Percentiles rank a stretch among this genome's conserved stretches.
Evolutionary conservation across 2,113 vertebrate genomes (phyloP).

Genomic region (Corynorhinus townsendii): DNA sequence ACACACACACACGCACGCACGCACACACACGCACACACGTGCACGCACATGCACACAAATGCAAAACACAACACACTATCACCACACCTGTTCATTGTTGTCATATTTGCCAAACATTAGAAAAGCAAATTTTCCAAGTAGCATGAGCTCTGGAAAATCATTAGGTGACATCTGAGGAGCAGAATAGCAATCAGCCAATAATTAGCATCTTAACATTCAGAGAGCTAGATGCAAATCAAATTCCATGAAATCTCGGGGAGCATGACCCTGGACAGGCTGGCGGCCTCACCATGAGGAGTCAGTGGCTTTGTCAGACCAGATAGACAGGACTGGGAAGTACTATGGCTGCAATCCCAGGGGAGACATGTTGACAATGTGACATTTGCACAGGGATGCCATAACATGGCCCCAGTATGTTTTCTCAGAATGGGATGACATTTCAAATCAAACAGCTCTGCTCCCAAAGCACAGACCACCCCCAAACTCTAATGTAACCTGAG

Average conservation of each 20-base stretch:
- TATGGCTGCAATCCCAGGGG: neutral
- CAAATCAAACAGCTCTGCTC: conserved; percentile 60
- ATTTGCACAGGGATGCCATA: conserved; percentile 68
- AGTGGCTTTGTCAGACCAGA: conserved; percentile 11
- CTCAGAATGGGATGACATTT: conserved; percentile 70
- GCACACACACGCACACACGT: neutral
- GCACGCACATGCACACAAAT: neutral
- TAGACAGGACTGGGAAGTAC: neutral
- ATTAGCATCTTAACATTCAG: conserved; percentile 42
- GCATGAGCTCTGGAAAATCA: conserved; percentile 43
- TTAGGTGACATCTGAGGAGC: conserved; percentile 36
- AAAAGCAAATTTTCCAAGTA: conserved; percentile 57
- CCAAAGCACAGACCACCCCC: neutral
- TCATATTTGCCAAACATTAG: conserved; percentile 37
- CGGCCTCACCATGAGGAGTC: neutral
- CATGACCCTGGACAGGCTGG: neutral
- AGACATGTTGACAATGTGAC: conserved; percentile 54
- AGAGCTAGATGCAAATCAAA: conserved; percentile 44
- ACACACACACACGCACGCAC: neutral
- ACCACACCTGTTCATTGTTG: neutral
- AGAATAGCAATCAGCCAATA: conserved; percentile 61
- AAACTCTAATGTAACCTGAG: conserved; percentile 24
- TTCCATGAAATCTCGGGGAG: conserved; percentile 34
- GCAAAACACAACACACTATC: neutral
- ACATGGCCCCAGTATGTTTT: conserved; percentile 53